phyloP scores from a whole-genome alignment of 2,888 invertebrate species.

The Galerucella calmariensis region DNA sequence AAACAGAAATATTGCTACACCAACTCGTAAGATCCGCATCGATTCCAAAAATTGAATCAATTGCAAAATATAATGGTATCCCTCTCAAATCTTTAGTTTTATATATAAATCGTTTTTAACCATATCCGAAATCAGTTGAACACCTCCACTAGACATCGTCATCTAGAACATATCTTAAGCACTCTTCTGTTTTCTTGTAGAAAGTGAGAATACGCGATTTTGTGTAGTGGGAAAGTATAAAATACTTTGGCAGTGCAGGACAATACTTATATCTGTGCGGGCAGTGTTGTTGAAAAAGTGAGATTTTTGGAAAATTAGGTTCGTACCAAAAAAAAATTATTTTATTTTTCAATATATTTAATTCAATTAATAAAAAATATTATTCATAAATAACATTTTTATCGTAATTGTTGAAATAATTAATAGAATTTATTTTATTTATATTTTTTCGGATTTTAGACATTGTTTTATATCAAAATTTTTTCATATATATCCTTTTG shows the following conservation, averaged over 20 bases:
- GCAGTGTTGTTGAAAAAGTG: slow-evolving; percentile 16
- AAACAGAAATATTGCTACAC: neutral
- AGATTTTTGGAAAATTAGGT: slow-evolving; percentile 12
- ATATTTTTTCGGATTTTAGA: no score
- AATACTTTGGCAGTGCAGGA: slow-evolving; percentile 22
- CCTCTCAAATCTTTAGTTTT: slow-evolving; percentile 18
- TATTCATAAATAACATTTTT: no score
- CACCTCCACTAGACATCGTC: slow-evolving; percentile 6
- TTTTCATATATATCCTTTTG: no score
- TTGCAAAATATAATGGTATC: slow-evolving; percentile 18
- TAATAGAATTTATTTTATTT: no score
- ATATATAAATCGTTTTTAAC: slow-evolving; percentile 28
- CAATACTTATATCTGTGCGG: slow-evolving; percentile 18
- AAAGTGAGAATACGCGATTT: slow-evolving; percentile 15
- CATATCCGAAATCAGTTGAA: slow-evolving; percentile 20
- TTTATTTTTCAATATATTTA: neutral
- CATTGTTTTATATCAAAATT: no score
- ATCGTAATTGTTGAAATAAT: no score
- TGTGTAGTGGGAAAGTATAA: slow-evolving; percentile 28
- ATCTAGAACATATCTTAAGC: slow-evolving; percentile 8
- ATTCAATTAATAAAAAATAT: no score
- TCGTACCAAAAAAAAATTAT: slow-evolving; percentile 2
- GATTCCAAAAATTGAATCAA: slow-evolving; percentile 6
- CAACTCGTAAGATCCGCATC: slow-evolving; percentile 11
- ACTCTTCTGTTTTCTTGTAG: slow-evolving; percentile 22